Conservation (phyloP, 2,113 vertebrate genomes). For the Eulacestoma nigropectus region DNA sequence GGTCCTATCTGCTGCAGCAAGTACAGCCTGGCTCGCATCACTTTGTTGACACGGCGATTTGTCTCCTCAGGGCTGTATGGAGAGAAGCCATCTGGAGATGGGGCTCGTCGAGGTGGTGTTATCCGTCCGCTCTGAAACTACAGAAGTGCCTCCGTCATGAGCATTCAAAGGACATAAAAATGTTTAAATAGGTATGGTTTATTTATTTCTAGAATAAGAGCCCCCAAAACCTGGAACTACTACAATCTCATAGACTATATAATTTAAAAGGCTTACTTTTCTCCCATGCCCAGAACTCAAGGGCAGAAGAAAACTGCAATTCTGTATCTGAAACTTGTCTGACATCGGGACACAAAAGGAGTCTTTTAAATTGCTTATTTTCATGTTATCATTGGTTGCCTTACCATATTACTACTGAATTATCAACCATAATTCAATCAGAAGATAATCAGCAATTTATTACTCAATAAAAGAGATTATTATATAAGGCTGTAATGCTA, state of each 20-base stretch:
- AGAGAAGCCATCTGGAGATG: constrained; percentile 88
- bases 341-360: not conserved
- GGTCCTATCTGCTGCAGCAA: constrained; percentile 88
- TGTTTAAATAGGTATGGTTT: not conserved
- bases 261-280: not conserved
- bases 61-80: constrained; percentile 88
- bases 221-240: not conserved
- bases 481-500: not conserved
- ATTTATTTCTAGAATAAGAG: not conserved
- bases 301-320: not conserved
- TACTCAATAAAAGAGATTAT: not conserved
- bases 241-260: not conserved
- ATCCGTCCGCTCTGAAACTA: constrained; percentile 87
- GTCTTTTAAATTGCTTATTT: not conserved
- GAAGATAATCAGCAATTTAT: not conserved
- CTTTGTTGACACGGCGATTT: constrained; percentile 85
- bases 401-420: not conserved
- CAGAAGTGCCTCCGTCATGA: not conserved
- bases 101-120: constrained; percentile 85
- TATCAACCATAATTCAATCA: not conserved
- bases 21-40: constrained; percentile 87
- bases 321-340: not conserved
- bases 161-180: not conserved
- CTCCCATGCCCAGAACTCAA: not conserved
- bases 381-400: not conserved